Percentiles rank a stretch among this genome's conserved stretches.
phyloP scores from a whole-genome alignment of 2,113 vertebrate genomes.

The Synchiropus splendidus region DNA sequence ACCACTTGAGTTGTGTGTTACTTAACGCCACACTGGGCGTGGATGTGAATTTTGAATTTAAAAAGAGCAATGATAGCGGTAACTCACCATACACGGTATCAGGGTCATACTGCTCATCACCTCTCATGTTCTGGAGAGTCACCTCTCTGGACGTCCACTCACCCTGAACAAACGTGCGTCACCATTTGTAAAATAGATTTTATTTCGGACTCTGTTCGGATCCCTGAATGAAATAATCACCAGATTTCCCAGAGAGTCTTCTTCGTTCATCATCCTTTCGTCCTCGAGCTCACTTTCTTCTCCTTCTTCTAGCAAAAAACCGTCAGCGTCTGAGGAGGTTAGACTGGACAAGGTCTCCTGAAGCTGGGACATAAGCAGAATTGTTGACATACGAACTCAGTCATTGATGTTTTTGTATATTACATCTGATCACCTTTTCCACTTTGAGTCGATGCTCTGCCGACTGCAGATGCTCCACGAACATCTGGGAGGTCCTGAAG shows the following conservation, averaged over 20 bases:
- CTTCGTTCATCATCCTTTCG: constrained; percentile 33
- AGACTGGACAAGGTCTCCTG: constrained; percentile 72
- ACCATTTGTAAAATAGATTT: too few relatives aligned
- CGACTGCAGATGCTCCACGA: constrained; percentile 90
- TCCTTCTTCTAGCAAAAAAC: constrained; percentile 74
- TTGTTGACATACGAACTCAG: too few relatives aligned
- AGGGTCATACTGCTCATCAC: constrained; percentile 63
- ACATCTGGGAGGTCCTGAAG: constrained; percentile 85
- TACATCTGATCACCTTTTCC: constrained; percentile 64
- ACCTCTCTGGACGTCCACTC: constrained; percentile 50
- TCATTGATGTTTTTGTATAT: not conserved
- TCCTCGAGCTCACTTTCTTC: constrained; percentile 52
- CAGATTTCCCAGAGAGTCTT: constrained; percentile 27
- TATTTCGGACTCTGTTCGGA: too few relatives aligned
- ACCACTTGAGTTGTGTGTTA: too few relatives aligned
- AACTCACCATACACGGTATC: constrained; percentile 80
- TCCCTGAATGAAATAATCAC: too few relatives aligned
- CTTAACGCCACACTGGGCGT: too few relatives aligned
- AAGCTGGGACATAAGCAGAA: constrained; percentile 21
- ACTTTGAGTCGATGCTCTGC: constrained; percentile 80
- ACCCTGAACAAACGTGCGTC: constrained; percentile 35
- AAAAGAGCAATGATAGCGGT: too few relatives aligned
- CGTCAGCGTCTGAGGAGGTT: constrained; percentile 75
- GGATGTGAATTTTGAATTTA: too few relatives aligned
- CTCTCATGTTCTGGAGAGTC: constrained; percentile 48